Conservation (phyloP, 2,113 vertebrate genomes). For the Prionailurus bengalensis region DNA sequence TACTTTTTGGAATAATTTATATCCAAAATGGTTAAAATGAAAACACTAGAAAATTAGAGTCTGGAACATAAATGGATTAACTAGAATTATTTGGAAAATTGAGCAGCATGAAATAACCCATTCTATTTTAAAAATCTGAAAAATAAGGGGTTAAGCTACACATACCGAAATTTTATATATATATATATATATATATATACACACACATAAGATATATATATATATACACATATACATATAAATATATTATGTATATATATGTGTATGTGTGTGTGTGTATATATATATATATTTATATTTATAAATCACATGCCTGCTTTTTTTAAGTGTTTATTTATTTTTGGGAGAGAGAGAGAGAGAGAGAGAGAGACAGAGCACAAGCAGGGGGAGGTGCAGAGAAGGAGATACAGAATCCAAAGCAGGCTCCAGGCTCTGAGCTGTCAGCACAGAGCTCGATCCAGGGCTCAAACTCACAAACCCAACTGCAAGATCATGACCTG, state of each 20-base stretch:
- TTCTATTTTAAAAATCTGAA: constrained; percentile 42
- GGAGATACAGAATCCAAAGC: no score
- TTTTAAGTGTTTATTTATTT: not conserved
- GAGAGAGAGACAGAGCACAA: no score
- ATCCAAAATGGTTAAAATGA: constrained; percentile 42
- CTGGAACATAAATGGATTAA: not conserved
- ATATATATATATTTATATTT: not conserved
- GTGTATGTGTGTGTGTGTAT: not conserved
- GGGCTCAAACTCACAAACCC: no score
- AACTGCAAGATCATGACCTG: no score
- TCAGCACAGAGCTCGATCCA: no score
- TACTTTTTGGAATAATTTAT: constrained; percentile 8
- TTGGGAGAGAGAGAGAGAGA: no score
- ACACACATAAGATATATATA: not conserved
- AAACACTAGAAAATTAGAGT: not conserved
- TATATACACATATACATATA: not conserved
- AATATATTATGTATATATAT: not conserved
- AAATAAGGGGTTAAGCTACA: constrained; percentile 17
- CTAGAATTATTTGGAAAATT: not conserved
- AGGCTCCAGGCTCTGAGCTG: no score
- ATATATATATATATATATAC: no score
- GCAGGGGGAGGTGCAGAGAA: no score
- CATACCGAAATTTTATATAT: not conserved
- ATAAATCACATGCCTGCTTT: constrained; percentile 43
- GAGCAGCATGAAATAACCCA: not conserved